Conservation (phyloP, 2,888 invertebrate species). For the Yponomeuta evonymella region DNA sequence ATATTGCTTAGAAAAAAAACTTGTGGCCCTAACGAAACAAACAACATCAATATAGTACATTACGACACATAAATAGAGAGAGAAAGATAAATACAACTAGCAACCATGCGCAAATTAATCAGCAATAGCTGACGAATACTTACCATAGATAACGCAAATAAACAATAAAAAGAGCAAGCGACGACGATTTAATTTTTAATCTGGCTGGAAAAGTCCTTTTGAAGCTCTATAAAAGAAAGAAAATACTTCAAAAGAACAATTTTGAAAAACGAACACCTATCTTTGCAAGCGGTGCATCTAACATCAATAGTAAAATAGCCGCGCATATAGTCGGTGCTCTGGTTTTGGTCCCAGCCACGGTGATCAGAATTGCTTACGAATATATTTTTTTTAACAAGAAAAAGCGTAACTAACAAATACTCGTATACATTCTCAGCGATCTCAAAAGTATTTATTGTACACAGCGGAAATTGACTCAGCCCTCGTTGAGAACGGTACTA, state of each 20-base stretch:
- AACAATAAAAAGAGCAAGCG: neutral
- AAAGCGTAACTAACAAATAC: too few relatives aligned
- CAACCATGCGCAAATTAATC: neutral
- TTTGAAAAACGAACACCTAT: slow-evolving; percentile 51
- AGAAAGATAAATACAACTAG: neutral
- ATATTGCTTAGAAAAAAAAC: neutral
- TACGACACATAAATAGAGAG: neutral
- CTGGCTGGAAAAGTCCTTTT: neutral
- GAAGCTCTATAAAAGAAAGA: neutral
- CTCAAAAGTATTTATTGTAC: too few relatives aligned
- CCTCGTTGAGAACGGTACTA: too few relatives aligned
- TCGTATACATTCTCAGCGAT: too few relatives aligned
- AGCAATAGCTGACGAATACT: neutral
- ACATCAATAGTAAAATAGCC: slow-evolving; percentile 60
- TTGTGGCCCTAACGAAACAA: slow-evolving; percentile 9
- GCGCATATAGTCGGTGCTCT: slow-evolving; percentile 31
- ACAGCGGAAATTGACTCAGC: too few relatives aligned
- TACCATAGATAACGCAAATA: neutral
- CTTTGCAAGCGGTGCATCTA: slow-evolving; percentile 73
- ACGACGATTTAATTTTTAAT: neutral
- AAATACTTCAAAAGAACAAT: slow-evolving; percentile 15
- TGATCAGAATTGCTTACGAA: too few relatives aligned
- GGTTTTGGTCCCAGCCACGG: neutral
- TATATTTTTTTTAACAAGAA: too few relatives aligned
- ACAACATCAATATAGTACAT: neutral